These are phyloP conservation scores for Drosophila insularis DNA, from an alignment of 1,140 invertebrate genomes.

Conservation along the genomic window DNA sequence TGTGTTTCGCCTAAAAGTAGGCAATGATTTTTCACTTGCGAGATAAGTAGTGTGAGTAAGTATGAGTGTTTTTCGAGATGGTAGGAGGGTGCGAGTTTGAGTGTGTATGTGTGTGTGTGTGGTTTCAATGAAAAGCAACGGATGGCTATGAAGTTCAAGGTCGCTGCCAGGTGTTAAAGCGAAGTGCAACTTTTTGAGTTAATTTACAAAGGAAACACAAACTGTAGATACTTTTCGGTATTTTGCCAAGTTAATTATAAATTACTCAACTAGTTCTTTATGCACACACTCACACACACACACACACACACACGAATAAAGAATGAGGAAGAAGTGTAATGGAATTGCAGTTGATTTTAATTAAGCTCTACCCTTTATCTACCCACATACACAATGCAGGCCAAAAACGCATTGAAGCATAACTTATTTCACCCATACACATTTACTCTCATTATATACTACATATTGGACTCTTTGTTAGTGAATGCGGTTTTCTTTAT, in stretches of 20 bases:
- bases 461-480: conserved; percentile 18
- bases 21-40: conserved; percentile 31
- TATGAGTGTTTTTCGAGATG: background rate
- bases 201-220: background rate
- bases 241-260: conserved; percentile 7
- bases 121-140: background rate
- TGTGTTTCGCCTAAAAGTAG: conserved; percentile 40
- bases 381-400: conserved; percentile 7
- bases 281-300: background rate
- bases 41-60: background rate
- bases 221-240: background rate
- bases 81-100: background rate
- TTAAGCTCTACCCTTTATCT: conserved; percentile 38
- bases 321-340: conserved; percentile 1
- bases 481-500: conserved; percentile 44
- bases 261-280: conserved; percentile 4
- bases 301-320: background rate
- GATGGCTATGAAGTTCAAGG: background rate
- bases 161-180: background rate
- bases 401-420: conserved; percentile 15
- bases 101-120: background rate
- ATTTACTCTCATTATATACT: conserved; percentile 17
- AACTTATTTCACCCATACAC: background rate
- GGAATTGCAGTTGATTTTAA: conserved; percentile 29
- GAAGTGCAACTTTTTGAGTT: background rate